These are phyloP conservation scores for Lepeophtheirus nordmannii DNA, from an alignment of 2,888 invertebrate genomes.

Conservation along the genomic window DNA sequence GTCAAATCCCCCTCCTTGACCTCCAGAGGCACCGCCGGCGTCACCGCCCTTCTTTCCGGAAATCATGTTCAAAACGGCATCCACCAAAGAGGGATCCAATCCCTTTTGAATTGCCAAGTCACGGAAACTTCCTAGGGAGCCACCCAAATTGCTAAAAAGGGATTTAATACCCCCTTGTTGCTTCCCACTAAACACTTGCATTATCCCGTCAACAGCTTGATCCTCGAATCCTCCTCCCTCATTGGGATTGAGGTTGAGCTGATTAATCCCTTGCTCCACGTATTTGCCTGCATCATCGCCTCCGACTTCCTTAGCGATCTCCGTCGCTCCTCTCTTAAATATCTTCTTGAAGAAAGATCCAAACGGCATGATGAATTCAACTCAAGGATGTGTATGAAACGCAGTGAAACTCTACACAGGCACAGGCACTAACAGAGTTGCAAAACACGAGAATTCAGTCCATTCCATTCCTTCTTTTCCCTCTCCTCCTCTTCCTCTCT, in stretches of 20 bases:
- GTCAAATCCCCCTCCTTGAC: slow-evolving; percentile 5
- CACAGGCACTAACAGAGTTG: too few species aligned
- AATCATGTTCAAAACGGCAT: slow-evolving; percentile 17
- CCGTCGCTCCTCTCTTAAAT: slow-evolving; percentile 11
- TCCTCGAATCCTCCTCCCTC: slow-evolving; percentile 7
- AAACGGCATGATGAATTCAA: slow-evolving; percentile 11
- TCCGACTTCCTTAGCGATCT: slow-evolving; percentile 7
- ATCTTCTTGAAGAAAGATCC: slow-evolving; percentile 13
- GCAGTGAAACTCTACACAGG: too few species aligned
- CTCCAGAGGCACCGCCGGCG: background rate
- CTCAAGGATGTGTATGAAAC: too few species aligned
- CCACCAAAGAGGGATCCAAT: slow-evolving; percentile 17
- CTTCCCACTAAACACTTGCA: slow-evolving; percentile 12
- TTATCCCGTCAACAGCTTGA: slow-evolving; percentile 3
- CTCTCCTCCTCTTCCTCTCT: too few species aligned
- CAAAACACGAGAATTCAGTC: too few species aligned
- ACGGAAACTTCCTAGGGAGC: background rate
- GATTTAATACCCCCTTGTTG: slow-evolving; percentile 8
- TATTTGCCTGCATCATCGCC: slow-evolving; percentile 13
- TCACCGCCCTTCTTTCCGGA: background rate
- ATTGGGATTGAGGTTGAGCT: background rate
- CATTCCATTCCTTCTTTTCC: too few species aligned
- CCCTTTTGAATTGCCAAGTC: slow-evolving; percentile 18
- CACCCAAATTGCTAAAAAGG: slow-evolving; percentile 8
- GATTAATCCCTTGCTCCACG: slow-evolving; percentile 8